Conservation (phyloP, 1,140 invertebrate species). For the Brachionus asplanchnoidis region DNA sequence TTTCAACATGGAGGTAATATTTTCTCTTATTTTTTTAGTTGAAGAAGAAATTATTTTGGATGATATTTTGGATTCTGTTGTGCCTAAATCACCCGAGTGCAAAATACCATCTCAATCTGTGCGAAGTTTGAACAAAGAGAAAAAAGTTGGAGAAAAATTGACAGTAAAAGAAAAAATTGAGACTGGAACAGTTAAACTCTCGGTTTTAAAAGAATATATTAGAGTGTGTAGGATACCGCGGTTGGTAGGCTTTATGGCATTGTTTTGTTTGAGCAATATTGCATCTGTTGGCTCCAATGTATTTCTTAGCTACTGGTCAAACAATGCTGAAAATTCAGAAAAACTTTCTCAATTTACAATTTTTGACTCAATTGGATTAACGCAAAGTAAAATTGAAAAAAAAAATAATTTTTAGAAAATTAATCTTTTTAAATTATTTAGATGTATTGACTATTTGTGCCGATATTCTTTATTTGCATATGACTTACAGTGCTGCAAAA, state of each 20-base stretch:
- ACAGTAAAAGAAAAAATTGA: constrained; percentile 27
- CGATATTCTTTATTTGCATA: constrained; percentile 12
- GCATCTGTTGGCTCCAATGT: background rate
- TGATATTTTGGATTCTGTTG: background rate
- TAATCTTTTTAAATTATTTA: no score
- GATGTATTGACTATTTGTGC: background rate
- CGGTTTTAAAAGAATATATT: constrained; percentile 22
- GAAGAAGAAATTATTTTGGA: background rate
- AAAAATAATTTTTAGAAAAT: no score
- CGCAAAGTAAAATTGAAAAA: constrained; percentile 25
- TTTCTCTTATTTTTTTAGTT: background rate
- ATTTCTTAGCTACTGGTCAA: background rate
- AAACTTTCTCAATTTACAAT: constrained; percentile 44
- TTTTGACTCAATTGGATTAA: constrained; percentile 46
- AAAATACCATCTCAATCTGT: background rate
- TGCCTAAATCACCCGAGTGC: background rate
- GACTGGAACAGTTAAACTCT: constrained; percentile 3
- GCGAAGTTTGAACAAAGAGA: constrained; percentile 1
- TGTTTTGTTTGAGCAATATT: background rate
- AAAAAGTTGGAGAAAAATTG: constrained; percentile 31
- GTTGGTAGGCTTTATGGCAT: background rate
- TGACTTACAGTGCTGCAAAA: constrained; percentile 2
- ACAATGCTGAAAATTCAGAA: background rate
- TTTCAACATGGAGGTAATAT: no score
- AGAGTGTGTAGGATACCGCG: background rate